Conservation (phyloP, 2,888 invertebrate species). For the Parnassius orleans region DNA sequence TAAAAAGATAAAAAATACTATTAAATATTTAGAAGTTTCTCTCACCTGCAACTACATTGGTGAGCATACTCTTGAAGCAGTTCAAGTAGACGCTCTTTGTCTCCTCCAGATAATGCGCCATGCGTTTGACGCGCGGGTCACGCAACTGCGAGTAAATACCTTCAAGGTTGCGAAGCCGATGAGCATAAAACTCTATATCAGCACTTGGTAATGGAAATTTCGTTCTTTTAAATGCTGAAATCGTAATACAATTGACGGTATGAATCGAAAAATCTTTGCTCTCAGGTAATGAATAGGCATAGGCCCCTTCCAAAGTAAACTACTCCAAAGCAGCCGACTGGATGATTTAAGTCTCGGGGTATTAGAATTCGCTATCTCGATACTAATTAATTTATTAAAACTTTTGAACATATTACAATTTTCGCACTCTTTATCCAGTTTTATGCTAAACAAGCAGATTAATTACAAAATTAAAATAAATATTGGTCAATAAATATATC, state of each 20-base stretch:
- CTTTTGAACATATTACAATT: too few species aligned
- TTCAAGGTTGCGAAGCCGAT: slow-evolving; percentile 89
- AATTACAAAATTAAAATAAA: too few species aligned
- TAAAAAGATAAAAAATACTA: background rate
- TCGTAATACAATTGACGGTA: background rate
- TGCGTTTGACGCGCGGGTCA: slow-evolving; percentile 90
- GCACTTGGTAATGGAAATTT: slow-evolving; percentile 85
- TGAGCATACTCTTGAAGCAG: slow-evolving; percentile 88
- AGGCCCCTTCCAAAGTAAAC: too few species aligned
- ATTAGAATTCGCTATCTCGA: too few species aligned
- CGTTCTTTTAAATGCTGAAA: slow-evolving; percentile 82
- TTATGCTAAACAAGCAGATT: too few species aligned
- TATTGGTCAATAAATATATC: too few species aligned
- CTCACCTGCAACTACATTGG: slow-evolving; percentile 88
- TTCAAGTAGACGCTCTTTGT: slow-evolving; percentile 89
- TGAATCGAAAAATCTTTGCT: too few species aligned
- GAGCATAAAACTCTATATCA: slow-evolving; percentile 91
- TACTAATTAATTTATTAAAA: too few species aligned
- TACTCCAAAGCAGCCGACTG: too few species aligned
- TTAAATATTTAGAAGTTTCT: background rate
- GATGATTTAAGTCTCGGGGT: too few species aligned
- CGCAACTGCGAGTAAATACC: slow-evolving; percentile 92
- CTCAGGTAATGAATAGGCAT: too few species aligned
- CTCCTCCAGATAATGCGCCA: slow-evolving; percentile 89
- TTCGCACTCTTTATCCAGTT: too few species aligned